Evolutionary conservation across 2,113 vertebrate species (phyloP), one percentile per base, ranked within the genome.

Genomic region (Strigops habroptila): DNA sequence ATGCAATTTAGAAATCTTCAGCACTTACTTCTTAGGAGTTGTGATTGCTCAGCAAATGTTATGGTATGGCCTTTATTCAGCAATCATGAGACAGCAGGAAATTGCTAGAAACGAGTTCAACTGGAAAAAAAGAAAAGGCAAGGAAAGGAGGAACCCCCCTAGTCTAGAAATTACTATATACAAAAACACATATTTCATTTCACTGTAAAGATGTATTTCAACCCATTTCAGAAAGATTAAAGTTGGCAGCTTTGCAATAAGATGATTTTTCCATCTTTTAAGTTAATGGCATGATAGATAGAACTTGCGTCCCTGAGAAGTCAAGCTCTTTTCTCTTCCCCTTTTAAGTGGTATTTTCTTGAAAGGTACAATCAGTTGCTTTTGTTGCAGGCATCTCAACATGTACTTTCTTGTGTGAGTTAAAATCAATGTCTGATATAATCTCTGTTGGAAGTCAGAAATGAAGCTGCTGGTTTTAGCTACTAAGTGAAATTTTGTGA

Each of bases 151-250:
- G 23, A 49, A 3, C 23, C 17, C 17, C 28, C 17, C 24, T 7
- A 67, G 55, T 0, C 8, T 44, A 48, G 85, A 86, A 92, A 92
- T 86, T 7, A 67, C 76, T 73, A 9, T 43, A 83, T 63, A 70
- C 83, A 93, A 92, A 82, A 8, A 7, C 77, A 89, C 37, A 12
- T 33, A 70, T 82, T 96, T 95, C 71, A 52, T 94, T 82, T 96
- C 91, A 16, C 91, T 46, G 53, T 71, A 44, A 93, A 91, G 86
- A 75, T 84, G 55, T 52, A 41, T 96, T 97, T 96, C 91, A 86
- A 90, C 89, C 70, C 95, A 94, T 96, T 97, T 93, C 91, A 64
- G 82, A 51, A 76, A 96, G 94, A 96, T 96, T 89, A 75, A 97
- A 96, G 95, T 90, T 91, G 92, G 84, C 88, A 97, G 91, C 69